Conservation (phyloP, 2,113 vertebrate species). For the Peucedramus taeniatus region DNA sequence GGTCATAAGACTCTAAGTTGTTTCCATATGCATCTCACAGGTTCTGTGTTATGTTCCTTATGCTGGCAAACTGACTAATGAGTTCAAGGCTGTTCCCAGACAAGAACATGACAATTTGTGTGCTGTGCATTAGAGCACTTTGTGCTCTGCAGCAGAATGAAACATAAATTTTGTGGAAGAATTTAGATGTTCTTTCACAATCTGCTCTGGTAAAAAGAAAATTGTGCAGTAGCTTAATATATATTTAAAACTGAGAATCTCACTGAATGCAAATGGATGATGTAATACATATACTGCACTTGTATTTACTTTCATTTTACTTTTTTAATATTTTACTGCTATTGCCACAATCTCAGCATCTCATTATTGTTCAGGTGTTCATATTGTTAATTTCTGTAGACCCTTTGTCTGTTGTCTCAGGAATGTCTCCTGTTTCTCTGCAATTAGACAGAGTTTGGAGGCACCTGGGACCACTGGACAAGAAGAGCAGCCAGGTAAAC, state of each 20-base stretch:
- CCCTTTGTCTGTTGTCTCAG: neutral
- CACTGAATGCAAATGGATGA: neutral
- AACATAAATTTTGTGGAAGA: slow-evolving; percentile 9
- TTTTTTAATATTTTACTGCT: neutral
- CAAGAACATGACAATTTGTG: slow-evolving; percentile 18
- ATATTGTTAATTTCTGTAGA: neutral
- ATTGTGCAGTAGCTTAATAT: neutral
- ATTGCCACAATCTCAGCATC: neutral
- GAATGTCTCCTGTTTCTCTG: neutral
- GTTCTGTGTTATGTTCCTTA: slow-evolving; percentile 22
- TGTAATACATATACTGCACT: neutral
- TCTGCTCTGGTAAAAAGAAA: neutral
- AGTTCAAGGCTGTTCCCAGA: slow-evolving; percentile 9
- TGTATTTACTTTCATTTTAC: neutral
- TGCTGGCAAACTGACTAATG: slow-evolving; percentile 29
- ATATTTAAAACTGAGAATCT: neutral
- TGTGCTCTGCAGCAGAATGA: neutral
- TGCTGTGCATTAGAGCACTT: neutral
- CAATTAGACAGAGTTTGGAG: neutral
- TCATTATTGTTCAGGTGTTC: neutral
- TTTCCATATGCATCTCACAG: slow-evolving; percentile 40
- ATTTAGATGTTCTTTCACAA: slow-evolving; percentile 10
- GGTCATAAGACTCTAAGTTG: slow-evolving; percentile 1
- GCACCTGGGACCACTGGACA: neutral
- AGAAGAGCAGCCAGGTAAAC: neutral